Percentiles rank a stretch among this genome's conserved stretches.
These are phyloP conservation scores for Psilanteris sp. DNA, from an alignment of 1,140 invertebrate species.

Conservation along the genomic window DNA sequence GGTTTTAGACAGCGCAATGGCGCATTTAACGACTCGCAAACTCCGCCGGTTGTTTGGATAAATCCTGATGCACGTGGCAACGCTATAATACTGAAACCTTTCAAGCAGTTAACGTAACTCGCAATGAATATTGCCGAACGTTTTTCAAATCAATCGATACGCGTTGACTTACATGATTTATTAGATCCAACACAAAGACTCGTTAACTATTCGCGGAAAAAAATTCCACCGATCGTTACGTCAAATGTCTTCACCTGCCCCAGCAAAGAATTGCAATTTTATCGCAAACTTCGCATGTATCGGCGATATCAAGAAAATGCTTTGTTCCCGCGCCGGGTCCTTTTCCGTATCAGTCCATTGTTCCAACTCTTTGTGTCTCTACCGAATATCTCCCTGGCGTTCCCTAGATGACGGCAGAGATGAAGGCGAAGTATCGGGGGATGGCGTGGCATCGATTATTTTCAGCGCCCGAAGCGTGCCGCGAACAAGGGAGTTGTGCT, in stretches of 20 bases:
- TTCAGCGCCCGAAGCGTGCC: constrained; percentile 62
- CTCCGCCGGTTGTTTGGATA: constrained; percentile 13
- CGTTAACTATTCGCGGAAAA: too few relatives aligned
- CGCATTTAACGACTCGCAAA: constrained; percentile 7
- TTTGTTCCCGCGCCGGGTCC: constrained; percentile 11
- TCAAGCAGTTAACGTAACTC: background rate
- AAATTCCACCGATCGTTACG: too few relatives aligned
- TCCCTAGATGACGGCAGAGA: constrained; percentile 10
- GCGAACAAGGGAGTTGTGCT: constrained; percentile 52
- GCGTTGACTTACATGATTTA: too few relatives aligned
- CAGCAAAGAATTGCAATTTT: too few relatives aligned
- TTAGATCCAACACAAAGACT: too few relatives aligned
- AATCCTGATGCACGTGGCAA: constrained; percentile 11
- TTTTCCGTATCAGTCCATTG: constrained; percentile 22
- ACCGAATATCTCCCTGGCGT: background rate
- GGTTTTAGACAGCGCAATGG: constrained; percentile 20
- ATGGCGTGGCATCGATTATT: constrained; percentile 62
- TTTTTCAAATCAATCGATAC: too few relatives aligned
- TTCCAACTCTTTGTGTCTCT: constrained; percentile 9
- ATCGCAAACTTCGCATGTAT: constrained; percentile 9
- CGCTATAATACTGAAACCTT: constrained; percentile 14
- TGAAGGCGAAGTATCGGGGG: constrained; percentile 35
- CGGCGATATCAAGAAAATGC: constrained; percentile 15
- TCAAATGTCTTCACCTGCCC: background rate
- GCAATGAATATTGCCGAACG: too few relatives aligned